Conservation (phyloP, 2,797 vertebrate genomes). For the Bovichtus variegatus region DNA sequence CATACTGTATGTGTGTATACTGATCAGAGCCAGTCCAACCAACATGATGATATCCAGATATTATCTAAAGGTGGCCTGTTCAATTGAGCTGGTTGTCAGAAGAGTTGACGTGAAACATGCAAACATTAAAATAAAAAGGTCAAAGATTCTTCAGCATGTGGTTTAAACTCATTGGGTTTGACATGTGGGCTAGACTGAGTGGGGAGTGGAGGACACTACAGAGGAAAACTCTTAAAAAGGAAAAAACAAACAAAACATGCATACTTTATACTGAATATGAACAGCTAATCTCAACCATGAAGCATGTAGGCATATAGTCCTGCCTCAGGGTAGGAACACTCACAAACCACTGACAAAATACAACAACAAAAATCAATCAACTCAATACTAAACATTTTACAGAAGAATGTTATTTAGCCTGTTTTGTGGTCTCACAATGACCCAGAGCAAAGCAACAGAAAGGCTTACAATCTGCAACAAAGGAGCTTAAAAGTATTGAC, state of each 20-base stretch:
- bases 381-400: background rate
- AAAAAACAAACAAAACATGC: constrained; percentile 2
- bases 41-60: background rate
- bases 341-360: background rate
- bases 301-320: background rate
- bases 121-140: constrained; percentile 3
- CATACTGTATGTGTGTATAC: background rate
- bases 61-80: background rate
- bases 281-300: background rate
- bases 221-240: background rate
- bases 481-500: background rate
- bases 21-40: background rate
- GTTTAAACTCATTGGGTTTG: background rate
- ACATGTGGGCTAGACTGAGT: too few relatives aligned
- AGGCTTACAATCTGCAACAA: background rate
- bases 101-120: background rate
- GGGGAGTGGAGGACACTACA: background rate
- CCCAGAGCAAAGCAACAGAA: background rate
- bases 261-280: background rate
- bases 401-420: background rate
- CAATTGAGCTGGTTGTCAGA: background rate
- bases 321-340: constrained; percentile 1
- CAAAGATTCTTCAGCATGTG: background rate
- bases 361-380: constrained; percentile 12
- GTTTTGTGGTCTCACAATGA: background rate